phyloP scores from a whole-genome alignment of 2,888 invertebrate species.

The Meliscaeva auricollis region DNA sequence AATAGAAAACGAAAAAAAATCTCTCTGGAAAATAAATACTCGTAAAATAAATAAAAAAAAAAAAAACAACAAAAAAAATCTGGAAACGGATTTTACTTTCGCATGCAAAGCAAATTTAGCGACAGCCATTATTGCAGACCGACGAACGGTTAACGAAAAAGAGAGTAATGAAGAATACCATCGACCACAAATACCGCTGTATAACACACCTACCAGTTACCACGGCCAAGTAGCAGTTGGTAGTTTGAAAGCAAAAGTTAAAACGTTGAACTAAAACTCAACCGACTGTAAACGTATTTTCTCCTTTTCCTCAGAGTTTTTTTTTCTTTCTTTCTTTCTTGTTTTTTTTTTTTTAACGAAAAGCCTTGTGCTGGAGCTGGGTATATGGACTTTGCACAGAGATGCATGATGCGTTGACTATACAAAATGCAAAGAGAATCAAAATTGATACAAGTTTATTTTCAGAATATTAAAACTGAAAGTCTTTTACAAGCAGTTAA shows the following conservation, averaged over 20 bases:
- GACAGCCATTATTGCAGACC: slow-evolving; percentile 41
- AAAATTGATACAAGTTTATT: slow-evolving; percentile 38
- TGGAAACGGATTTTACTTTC: slow-evolving; percentile 73
- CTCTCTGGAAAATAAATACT: slow-evolving; percentile 53
- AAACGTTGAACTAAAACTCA: slow-evolving; percentile 70
- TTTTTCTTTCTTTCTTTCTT: too few relatives aligned
- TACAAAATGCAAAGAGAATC: slow-evolving; percentile 45
- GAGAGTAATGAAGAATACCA: slow-evolving; percentile 59
- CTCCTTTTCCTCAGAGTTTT: slow-evolving; percentile 58
- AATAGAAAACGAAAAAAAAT: slow-evolving; percentile 50
- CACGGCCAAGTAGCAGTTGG: slow-evolving; percentile 25
- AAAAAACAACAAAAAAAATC: too few relatives aligned
- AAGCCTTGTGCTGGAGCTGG: slow-evolving; percentile 42
- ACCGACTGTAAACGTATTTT: slow-evolving; percentile 63
- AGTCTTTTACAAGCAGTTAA: slow-evolving; percentile 46
- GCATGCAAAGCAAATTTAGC: slow-evolving; percentile 70
- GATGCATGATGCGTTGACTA: slow-evolving; percentile 45
- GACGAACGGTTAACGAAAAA: slow-evolving; percentile 41
- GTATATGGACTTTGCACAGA: slow-evolving; percentile 52
- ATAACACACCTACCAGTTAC: slow-evolving; percentile 31
- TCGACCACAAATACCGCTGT: slow-evolving; percentile 48
- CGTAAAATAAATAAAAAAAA: slow-evolving; percentile 24
- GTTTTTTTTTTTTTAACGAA: slow-evolving; percentile 35
- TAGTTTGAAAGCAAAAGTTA: slow-evolving; percentile 73
- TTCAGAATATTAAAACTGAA: slow-evolving; percentile 66